A percentile compares a stretch with the other conserved stretches of the same genome.
Evolutionary conservation across 2,113 vertebrate species (phyloP).

Genomic region (Brachypteracias leptosomus): DNA sequence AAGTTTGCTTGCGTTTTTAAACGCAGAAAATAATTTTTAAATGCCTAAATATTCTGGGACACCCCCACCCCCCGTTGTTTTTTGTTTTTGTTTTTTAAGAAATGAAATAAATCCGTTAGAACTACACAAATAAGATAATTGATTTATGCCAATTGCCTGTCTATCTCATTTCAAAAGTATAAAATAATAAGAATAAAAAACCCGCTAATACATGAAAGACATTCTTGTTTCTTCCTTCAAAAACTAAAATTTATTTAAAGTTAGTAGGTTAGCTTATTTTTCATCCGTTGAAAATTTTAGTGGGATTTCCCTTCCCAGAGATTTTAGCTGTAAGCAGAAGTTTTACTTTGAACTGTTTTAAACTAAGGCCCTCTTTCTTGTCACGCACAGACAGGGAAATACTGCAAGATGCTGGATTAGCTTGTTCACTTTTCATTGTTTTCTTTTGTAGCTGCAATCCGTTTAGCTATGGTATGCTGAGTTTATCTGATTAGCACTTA

Average conservation of each 20-base stretch:
- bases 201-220: neutral
- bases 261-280: neutral
- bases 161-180: neutral
- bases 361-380: constrained; percentile 67
- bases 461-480: constrained; percentile 72
- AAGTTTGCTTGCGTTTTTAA: neutral
- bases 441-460: constrained; percentile 70
- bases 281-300: neutral
- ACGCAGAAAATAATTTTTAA: neutral
- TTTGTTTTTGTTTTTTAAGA: neutral
- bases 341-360: constrained; percentile 66
- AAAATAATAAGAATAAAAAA: neutral
- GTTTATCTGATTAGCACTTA: constrained; percentile 78
- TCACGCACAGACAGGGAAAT: constrained; percentile 75
- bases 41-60: neutral
- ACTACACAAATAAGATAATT: neutral
- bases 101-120: rapidly evolving
- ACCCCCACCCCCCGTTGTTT: rapidly evolving
- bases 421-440: constrained; percentile 73
- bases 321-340: constrained; percentile 58
- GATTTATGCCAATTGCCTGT: neutral
- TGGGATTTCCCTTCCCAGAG: constrained; percentile 23
- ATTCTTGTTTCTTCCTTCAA: neutral
- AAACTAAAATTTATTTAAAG: neutral
- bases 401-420: constrained; percentile 68